Conservation (phyloP, 2,797 vertebrate species). For the Neolamprologus multifasciatus region DNA sequence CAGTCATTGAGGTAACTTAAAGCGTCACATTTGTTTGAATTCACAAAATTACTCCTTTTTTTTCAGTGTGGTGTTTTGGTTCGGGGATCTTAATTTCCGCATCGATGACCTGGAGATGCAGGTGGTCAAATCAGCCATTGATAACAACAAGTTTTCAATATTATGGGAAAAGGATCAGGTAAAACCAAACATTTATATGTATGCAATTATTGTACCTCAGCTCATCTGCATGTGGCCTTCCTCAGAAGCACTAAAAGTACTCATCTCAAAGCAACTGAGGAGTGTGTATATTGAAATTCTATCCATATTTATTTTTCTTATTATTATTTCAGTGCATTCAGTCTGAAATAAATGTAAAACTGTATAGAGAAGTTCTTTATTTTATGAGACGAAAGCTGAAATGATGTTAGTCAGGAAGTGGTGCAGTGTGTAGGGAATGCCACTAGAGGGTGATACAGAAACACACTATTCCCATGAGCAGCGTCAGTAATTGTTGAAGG, state of each 20-base stretch:
- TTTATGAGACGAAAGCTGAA: neutral
- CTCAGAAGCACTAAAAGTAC: neutral
- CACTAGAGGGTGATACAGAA: slow-evolving; percentile 40
- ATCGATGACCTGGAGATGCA: slow-evolving; percentile 91
- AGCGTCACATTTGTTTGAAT: neutral
- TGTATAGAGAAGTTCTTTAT: neutral
- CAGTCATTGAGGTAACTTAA: neutral
- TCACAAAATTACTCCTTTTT: neutral
- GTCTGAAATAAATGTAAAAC: neutral
- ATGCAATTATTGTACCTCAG: neutral
- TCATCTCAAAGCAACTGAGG: neutral
- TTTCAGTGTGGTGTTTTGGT: slow-evolving; percentile 93
- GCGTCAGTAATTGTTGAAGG: neutral
- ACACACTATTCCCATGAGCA: neutral
- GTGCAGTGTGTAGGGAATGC: neutral
- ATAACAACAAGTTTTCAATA: slow-evolving; percentile 81
- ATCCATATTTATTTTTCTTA: neutral
- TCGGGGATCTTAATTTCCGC: slow-evolving; percentile 96
- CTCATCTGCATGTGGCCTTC: neutral
- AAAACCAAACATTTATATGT: neutral
- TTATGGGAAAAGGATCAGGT: slow-evolving; percentile 98
- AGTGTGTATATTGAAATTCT: neutral
- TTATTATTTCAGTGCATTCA: neutral
- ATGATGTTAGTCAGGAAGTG: neutral
- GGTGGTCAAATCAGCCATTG: slow-evolving; percentile 89